Evolutionary conservation across 37 sponge, comb jelly and placozoan genomes (phyloP).

Genomic region (Ephydatia muelleri): DNA sequence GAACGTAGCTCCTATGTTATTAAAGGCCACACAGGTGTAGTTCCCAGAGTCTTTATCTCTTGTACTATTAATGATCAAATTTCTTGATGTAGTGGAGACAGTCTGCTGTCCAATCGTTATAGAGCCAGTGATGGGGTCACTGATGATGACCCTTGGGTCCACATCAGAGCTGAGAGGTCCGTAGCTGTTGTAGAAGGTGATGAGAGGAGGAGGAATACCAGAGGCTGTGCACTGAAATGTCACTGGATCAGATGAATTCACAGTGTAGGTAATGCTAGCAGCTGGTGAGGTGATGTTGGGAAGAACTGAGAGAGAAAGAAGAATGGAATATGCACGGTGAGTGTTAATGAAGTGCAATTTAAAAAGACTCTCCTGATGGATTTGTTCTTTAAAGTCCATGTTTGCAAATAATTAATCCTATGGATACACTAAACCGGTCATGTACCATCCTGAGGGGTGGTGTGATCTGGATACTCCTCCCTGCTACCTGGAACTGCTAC

Average conservation of each 20-base stretch:
- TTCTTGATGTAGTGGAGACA: not conserved
- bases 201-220: slow-evolving; percentile 38
- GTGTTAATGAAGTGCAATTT: not conserved
- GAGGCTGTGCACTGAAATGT: slow-evolving; percentile 36
- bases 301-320: not conserved
- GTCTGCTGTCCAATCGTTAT: no score
- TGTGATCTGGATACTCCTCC: no score
- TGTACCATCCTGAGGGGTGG: no score
- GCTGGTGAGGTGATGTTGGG: not conserved
- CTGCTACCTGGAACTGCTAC: no score
- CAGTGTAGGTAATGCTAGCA: not conserved
- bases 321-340: no score
- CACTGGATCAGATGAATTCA: slow-evolving; percentile 17
- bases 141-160: no score
- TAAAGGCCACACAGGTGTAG: slow-evolving; percentile 56
- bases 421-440: no score
- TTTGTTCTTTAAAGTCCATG: no score
- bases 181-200: slow-evolving; percentile 20
- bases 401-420: no score
- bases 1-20: not conserved
- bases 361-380: no score
- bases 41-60: slow-evolving; percentile 44
- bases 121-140: no score
- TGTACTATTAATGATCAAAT: not conserved
- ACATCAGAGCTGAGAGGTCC: no score